phyloP scores from a whole-genome alignment of 2,888 invertebrate species.

The Taenaris catops region DNA sequence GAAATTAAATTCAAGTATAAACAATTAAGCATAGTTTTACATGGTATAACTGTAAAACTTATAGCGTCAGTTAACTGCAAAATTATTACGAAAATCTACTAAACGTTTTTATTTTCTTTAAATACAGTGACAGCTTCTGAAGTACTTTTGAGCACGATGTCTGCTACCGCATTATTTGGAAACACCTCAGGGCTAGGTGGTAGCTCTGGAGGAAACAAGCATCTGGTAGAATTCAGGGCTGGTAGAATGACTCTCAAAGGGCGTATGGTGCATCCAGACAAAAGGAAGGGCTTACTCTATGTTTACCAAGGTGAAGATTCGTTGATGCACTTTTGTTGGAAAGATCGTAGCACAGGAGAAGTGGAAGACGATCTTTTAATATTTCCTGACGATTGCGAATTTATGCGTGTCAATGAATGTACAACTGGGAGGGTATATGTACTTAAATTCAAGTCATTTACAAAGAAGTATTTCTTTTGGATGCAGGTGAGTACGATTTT shows the following conservation, averaged over 20 bases:
- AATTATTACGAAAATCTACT: too few relatives aligned
- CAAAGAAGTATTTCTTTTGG: slow-evolving; percentile 98
- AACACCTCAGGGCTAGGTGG: slow-evolving; percentile 87
- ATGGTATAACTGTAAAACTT: too few relatives aligned
- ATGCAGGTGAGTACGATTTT: slow-evolving; percentile 92
- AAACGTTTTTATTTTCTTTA: neutral
- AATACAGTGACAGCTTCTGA: neutral
- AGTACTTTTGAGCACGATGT: slow-evolving; percentile 58
- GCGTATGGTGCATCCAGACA: slow-evolving; percentile 96
- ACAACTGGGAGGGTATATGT: slow-evolving; percentile 98
- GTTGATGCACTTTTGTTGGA: slow-evolving; percentile 99
- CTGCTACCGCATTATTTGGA: slow-evolving; percentile 87
- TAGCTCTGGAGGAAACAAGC: slow-evolving; percentile 90
- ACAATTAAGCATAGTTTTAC: too few relatives aligned
- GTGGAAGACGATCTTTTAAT: slow-evolving; percentile 99
- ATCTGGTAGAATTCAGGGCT: slow-evolving; percentile 96
- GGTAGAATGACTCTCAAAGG: slow-evolving; percentile 98
- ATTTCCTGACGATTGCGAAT: slow-evolving; percentile 99
- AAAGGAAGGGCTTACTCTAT: slow-evolving; percentile 96
- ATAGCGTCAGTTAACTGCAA: too few relatives aligned
- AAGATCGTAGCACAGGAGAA: slow-evolving; percentile 94
- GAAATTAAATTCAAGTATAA: too few relatives aligned
- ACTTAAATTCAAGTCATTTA: slow-evolving; percentile 96
- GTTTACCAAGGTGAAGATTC: slow-evolving; percentile 98
- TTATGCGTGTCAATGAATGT: slow-evolving; percentile 95